phyloP scores from a whole-genome alignment of 1,140 invertebrate species.

The Armadillidium nasatum region DNA sequence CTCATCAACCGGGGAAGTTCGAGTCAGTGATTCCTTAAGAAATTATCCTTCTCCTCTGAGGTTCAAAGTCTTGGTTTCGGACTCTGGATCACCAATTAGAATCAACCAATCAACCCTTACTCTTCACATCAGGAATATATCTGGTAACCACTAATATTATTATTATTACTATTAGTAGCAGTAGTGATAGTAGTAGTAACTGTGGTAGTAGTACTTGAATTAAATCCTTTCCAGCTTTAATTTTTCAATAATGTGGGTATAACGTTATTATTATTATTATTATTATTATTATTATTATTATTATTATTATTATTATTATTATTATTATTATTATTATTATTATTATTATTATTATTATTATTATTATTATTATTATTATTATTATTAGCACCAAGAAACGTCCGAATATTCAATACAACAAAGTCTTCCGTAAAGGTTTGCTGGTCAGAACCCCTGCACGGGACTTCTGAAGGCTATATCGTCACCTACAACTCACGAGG shows the following conservation, averaged over 20 bases:
- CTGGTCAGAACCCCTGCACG: slow-evolving; percentile 28
- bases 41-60: not conserved
- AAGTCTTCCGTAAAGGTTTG: slow-evolving; percentile 29
- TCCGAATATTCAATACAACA: slow-evolving; percentile 21
- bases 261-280: too few relatives aligned
- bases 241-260: too few relatives aligned
- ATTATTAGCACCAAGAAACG: slow-evolving; percentile 16
- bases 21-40: not conserved
- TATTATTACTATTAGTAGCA: too few relatives aligned
- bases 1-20: not conserved
- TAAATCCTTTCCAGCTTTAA: too few relatives aligned
- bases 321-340: too few relatives aligned
- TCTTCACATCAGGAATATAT: not conserved
- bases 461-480: slow-evolving; percentile 28
- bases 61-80: not conserved
- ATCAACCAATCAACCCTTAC: not conserved
- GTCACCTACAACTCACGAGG: slow-evolving; percentile 21
- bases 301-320: too few relatives aligned
- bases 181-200: too few relatives aligned
- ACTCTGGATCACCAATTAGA: not conserved
- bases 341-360: too few relatives aligned
- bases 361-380: too few relatives aligned
- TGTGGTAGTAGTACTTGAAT: too few relatives aligned
- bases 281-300: too few relatives aligned
- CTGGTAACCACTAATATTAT: not conserved